Evolutionary conservation across 2,113 vertebrate species (phyloP), one percentile per base, ranked within the genome.

Genomic region (Pipra filicauda): DNA sequence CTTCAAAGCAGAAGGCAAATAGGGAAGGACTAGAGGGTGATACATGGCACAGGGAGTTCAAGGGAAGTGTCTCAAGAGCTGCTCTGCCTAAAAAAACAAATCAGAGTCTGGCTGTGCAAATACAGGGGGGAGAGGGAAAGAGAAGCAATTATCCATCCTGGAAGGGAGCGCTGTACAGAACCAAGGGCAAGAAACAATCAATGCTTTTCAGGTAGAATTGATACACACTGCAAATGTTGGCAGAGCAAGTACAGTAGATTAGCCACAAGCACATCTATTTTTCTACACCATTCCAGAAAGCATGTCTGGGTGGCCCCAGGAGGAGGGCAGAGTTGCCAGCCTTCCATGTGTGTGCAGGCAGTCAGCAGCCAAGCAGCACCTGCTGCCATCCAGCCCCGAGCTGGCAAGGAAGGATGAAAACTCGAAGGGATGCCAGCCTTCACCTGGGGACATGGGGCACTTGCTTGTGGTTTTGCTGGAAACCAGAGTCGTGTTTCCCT

Each of bases 331-430:
- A 69, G 58, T 27, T 62, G 67, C 44, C 41, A 64, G 33, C 39
- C 8, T 23, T 15, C 69, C 19, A 35, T 0, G 0, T 3, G 1
- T 31, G 44, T 10, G 5, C 4, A 7, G 48, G 20, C 78, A 59
- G 61, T 64, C 65, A 77, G 43, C 37, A 65, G 13, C 37, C n/a
- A 64, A 58, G 35, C 1, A 3, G 64, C 21, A 79, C 12, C 28
- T 24, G 31, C 15, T 7, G 2, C 12, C 6, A 5, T 30, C 64
- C 74, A 88, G 61, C 46, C 80, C 20, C 0, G 0, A 79, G 51
- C 30, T 67, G 61, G 2, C 0, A 16, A 62, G 37, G 27, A 85
- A 65, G 26, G 49, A 31, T 10, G 17, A 23, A 71, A 49, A 55
- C 33, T 28, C 28, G 30, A 4, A 75, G 26, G 12, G 71, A 82